phyloP scores from a whole-genome alignment of 2,888 invertebrate genomes.

The Merodon equestris region DNA sequence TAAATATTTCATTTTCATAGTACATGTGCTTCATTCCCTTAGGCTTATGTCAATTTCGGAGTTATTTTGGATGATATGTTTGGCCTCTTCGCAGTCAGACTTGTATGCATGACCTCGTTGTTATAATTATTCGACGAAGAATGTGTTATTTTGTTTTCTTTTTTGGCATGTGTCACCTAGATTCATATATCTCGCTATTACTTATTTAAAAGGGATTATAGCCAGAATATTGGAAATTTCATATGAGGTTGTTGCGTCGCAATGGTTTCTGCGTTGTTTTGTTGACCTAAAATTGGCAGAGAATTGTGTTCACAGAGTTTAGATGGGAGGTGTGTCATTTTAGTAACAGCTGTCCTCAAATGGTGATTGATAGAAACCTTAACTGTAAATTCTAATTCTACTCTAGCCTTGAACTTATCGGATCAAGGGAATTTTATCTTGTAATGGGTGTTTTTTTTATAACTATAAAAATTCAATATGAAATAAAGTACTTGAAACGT shows the following conservation, averaged over 20 bases:
- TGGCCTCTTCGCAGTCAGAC: background rate
- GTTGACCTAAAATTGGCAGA: too few relatives aligned
- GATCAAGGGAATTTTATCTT: too few relatives aligned
- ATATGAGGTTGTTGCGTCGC: background rate
- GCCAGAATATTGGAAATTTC: conserved; percentile 39
- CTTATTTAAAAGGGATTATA: background rate
- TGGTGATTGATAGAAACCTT: too few relatives aligned
- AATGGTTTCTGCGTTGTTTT: too few relatives aligned
- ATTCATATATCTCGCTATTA: conserved; percentile 18
- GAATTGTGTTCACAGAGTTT: too few relatives aligned
- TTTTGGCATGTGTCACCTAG: background rate
- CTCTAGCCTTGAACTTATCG: too few relatives aligned
- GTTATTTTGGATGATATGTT: background rate
- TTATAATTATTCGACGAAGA: conserved; percentile 10
- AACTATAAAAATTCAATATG: too few relatives aligned
- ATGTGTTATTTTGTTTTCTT: conserved; percentile 1
- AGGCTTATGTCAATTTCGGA: conserved; percentile 29
- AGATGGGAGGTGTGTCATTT: too few relatives aligned
- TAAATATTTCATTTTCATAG: conserved; percentile 32
- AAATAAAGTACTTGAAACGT: too few relatives aligned
- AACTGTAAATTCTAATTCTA: too few relatives aligned
- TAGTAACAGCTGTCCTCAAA: too few relatives aligned
- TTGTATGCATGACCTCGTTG: conserved; percentile 13
- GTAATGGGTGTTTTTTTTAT: too few relatives aligned
- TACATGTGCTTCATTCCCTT: conserved; percentile 14